Conservation (phyloP, 2,113 vertebrate genomes). For the Carassius gibelio region DNA sequence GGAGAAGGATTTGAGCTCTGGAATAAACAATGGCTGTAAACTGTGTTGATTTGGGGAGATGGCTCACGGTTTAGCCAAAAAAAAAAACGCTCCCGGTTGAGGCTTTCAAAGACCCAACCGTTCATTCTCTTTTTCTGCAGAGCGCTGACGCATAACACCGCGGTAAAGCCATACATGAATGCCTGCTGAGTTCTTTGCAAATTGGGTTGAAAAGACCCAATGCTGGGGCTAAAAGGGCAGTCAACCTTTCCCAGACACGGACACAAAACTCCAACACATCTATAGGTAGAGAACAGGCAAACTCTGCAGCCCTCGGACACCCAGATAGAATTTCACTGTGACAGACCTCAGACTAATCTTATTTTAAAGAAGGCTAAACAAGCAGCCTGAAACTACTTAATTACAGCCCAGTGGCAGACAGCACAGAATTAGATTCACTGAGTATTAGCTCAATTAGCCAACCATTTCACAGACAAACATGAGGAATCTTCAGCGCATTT, state of each 20-base stretch:
- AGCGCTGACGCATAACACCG: conserved; percentile 39
- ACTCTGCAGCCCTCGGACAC: conserved; percentile 1
- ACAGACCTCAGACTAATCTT: conserved; percentile 37
- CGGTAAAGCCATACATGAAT: conserved; percentile 47
- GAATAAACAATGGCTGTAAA: conserved; percentile 57
- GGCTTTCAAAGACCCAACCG: conserved; percentile 30
- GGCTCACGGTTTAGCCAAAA: conserved; percentile 36
- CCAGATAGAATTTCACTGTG: conserved; percentile 33
- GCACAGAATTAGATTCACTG: conserved; percentile 13
- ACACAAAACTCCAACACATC: conserved; percentile 38
- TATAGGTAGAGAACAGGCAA: conserved; percentile 25
- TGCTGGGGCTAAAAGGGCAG: conserved; percentile 46
- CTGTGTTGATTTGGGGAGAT: conserved; percentile 47
- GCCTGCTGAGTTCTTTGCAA: conserved; percentile 44
- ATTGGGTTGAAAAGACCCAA: conserved; percentile 42
- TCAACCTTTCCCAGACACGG: conserved; percentile 50
- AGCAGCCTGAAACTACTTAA: conserved; percentile 34
- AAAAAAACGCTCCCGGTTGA: neutral
- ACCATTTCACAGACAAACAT: conserved; percentile 46
- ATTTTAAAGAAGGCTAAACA: conserved; percentile 42
- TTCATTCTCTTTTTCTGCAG: conserved; percentile 36
- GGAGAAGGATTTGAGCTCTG: conserved; percentile 50
- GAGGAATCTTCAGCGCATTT: conserved; percentile 32
- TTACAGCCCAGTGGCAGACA: conserved; percentile 41
- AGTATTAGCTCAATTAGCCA: conserved; percentile 38